These are phyloP conservation scores for Liasis olivaceus DNA, from an alignment of 2,797 vertebrate species.

Conservation along the genomic window DNA sequence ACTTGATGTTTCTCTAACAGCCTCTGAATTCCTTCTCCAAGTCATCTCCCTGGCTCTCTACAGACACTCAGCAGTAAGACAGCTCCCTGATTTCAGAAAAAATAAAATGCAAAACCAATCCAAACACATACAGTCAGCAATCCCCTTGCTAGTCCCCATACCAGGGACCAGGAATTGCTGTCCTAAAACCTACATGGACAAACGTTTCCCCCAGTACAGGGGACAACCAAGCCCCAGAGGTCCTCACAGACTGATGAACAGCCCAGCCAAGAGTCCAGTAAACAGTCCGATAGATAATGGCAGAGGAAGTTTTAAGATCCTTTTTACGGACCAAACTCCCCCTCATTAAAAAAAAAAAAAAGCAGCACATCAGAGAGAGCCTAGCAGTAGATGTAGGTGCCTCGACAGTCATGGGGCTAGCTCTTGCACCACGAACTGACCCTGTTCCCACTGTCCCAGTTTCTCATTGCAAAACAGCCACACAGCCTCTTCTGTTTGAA, in stretches of 20 bases:
- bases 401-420: background rate
- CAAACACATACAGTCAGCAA: background rate
- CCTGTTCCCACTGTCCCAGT: background rate
- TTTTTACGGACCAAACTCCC: background rate
- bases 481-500: background rate
- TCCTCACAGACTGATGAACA: background rate
- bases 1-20: background rate
- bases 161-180: background rate
- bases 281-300: background rate
- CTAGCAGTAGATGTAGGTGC: background rate
- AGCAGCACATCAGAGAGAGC: background rate
- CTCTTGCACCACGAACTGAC: background rate
- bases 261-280: background rate
- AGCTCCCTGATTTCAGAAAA: background rate
- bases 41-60: background rate
- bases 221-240: background rate
- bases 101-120: background rate
- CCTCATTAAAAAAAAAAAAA: background rate
- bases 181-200: background rate
- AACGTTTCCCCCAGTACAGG: background rate
- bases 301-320: background rate
- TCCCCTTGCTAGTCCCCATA: background rate
- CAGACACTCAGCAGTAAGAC: background rate
- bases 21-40: background rate
- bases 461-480: background rate